phyloP scores from a whole-genome alignment of 2,888 invertebrate species.

The Clistopyga incitator region DNA sequence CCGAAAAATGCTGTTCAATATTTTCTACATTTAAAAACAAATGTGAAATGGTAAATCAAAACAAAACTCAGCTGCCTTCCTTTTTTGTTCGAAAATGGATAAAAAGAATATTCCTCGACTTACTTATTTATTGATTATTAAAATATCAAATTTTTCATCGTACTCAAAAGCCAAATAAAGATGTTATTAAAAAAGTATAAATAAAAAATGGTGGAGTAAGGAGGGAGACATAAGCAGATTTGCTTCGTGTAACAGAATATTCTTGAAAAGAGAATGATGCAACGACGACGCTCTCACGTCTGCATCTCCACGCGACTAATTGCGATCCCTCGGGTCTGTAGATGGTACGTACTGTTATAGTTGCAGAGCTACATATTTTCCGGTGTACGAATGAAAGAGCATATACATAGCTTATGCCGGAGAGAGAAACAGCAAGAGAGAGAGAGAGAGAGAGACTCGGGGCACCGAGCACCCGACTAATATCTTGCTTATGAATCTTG shows the following conservation, averaged over 20 bases:
- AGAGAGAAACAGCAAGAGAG: too few species aligned
- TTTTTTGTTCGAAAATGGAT: too few species aligned
- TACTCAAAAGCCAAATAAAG: too few species aligned
- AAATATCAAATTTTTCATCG: too few species aligned
- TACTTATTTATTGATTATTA: too few species aligned
- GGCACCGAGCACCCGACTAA: slow-evolving; percentile 32
- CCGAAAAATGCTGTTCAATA: too few species aligned
- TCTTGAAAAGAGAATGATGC: neutral
- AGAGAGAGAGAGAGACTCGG: too few species aligned
- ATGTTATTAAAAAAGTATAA: neutral
- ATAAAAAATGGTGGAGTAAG: neutral
- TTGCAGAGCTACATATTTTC: slow-evolving; percentile 14
- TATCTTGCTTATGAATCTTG: slow-evolving; percentile 65
- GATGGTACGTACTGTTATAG: neutral
- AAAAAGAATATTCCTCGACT: too few species aligned
- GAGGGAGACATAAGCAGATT: neutral
- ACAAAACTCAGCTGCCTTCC: too few species aligned
- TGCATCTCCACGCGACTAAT: slow-evolving; percentile 23
- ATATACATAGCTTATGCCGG: slow-evolving; percentile 23
- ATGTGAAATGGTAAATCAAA: too few species aligned
- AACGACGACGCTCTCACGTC: slow-evolving; percentile 11
- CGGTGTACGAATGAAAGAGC: slow-evolving; percentile 27
- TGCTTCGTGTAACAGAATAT: neutral
- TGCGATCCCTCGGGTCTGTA: slow-evolving; percentile 6
- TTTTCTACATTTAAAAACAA: too few species aligned